phyloP scores from a whole-genome alignment of 2,888 invertebrate genomes.

The Aphodius granarius region DNA sequence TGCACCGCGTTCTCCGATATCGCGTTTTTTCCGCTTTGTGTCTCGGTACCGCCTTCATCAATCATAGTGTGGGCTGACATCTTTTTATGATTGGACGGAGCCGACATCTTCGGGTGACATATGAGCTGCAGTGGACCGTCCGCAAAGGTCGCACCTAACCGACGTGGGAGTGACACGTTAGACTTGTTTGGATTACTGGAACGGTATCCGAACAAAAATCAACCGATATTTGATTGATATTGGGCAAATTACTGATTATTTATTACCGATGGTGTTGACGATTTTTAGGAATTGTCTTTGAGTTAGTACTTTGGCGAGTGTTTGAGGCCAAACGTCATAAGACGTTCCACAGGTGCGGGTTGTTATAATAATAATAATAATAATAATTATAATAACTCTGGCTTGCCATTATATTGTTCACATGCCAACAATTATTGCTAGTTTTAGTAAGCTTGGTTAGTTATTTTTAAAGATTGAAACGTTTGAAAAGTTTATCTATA shows the following conservation, averaged over 20 bases:
- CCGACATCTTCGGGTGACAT: neutral
- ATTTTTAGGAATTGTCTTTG: no score
- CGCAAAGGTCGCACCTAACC: neutral
- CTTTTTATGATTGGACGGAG: constrained; percentile 42
- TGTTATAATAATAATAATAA: no score
- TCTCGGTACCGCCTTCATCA: constrained; percentile 45
- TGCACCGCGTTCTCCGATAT: neutral
- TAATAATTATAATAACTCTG: no score
- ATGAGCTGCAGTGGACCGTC: neutral
- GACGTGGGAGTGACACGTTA: neutral
- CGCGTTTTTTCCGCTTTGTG: constrained; percentile 30
- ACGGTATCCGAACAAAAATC: neutral
- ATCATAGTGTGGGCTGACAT: constrained; percentile 47
- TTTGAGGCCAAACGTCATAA: no score
- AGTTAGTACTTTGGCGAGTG: no score
- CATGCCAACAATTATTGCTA: no score
- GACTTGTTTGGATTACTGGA: neutral
- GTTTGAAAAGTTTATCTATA: no score
- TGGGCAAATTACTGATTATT: neutral
- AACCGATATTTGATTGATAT: neutral
- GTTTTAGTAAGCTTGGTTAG: no score
- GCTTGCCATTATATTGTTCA: no score
- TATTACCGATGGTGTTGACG: neutral
- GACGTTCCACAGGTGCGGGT: no score
- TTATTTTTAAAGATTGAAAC: no score